These are phyloP conservation scores for Drosophila busckii DNA, from an alignment of 1,140 invertebrate species.

Conservation along the genomic window DNA sequence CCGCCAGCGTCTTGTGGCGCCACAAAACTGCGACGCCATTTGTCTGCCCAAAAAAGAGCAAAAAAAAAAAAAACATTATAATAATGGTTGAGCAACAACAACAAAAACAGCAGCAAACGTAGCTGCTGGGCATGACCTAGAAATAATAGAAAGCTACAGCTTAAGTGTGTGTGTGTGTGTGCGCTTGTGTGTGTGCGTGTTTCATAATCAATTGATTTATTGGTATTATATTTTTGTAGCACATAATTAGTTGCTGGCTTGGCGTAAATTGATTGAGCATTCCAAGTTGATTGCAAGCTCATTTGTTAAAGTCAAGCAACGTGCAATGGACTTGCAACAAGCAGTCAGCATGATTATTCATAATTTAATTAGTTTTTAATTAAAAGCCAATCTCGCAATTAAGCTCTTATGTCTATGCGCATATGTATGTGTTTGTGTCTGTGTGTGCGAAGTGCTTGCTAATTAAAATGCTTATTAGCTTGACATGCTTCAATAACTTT, in stretches of 20 bases:
- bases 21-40: conserved; percentile 67
- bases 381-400: conserved; percentile 34
- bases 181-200: background rate
- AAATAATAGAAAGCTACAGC: conserved; percentile 37
- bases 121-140: conserved; percentile 48
- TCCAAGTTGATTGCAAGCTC: conserved; percentile 30
- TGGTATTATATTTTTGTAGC: conserved; percentile 48
- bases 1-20: conserved; percentile 40
- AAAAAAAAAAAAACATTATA: conserved; percentile 41
- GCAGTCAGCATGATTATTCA: conserved; percentile 30
- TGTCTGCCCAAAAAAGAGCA: conserved; percentile 49
- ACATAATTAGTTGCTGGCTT: conserved; percentile 56
- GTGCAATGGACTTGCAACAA: conserved; percentile 1
- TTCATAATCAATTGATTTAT: conserved; percentile 64
- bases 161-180: conserved; percentile 24
- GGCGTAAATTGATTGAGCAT: conserved; percentile 58
- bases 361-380: conserved; percentile 55
- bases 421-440: background rate
- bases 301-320: conserved; percentile 28
- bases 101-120: conserved; percentile 16
- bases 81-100: too few relatives aligned
- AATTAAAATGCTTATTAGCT: conserved; percentile 10
- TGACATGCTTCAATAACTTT: conserved; percentile 17
- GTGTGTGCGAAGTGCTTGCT: conserved; percentile 7
- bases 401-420: background rate